Evolutionary conservation across 2,113 vertebrate genomes (phyloP).

Genomic region (Dissostichus mawsoni): DNA sequence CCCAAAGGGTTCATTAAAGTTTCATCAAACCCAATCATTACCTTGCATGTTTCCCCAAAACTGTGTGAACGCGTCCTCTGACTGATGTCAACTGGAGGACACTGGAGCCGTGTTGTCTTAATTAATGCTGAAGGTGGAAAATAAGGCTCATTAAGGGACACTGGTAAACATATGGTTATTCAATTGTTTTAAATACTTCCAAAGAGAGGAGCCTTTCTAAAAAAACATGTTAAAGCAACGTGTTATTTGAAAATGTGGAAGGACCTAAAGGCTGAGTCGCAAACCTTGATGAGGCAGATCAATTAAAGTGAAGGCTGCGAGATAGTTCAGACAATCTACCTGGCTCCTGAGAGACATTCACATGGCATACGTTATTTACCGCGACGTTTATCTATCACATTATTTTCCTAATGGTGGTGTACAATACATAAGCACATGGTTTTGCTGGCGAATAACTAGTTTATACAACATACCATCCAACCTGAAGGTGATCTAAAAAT

Average conservation of each 20-base stretch:
- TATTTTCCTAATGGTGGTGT: too few relatives aligned
- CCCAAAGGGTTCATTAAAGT: constrained; percentile 68
- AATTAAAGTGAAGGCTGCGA: background rate
- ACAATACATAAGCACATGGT: background rate
- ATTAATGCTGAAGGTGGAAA: constrained; percentile 61
- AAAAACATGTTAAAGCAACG: background rate
- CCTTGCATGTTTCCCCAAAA: constrained; percentile 38
- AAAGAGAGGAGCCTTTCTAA: constrained; percentile 1
- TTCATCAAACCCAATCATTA: constrained; percentile 56
- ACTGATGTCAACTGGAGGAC: constrained; percentile 57
- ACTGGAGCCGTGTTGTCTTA: constrained; percentile 52
- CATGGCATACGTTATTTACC: background rate
- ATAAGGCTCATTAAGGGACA: constrained; percentile 39
- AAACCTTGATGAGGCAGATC: background rate
- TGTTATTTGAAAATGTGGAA: background rate
- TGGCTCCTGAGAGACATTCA: background rate
- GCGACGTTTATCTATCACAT: background rate
- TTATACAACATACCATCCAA: background rate
- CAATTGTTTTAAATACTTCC: constrained; percentile 51
- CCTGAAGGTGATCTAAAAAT: background rate
- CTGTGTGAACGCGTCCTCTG: constrained; percentile 48
- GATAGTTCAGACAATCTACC: background rate
- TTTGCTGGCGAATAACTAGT: background rate
- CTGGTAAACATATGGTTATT: constrained; percentile 47
- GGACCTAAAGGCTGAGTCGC: background rate